Conservation (phyloP, 2,113 vertebrate genomes). For the Bubalus kerabau region DNA sequence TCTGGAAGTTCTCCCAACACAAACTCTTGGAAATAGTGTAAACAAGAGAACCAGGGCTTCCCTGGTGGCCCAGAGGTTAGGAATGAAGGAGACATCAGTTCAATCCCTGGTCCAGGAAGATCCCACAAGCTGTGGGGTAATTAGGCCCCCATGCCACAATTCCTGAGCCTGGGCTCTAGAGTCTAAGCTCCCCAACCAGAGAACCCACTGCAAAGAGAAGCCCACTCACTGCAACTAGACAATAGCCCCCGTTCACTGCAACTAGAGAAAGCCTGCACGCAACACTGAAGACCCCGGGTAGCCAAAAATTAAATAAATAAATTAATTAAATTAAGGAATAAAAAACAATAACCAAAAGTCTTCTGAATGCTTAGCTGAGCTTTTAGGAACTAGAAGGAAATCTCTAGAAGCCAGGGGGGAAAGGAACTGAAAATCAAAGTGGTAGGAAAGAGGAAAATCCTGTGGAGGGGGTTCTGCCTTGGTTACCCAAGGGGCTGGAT, state of each 20-base stretch:
- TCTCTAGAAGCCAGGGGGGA: background rate
- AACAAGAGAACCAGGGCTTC: background rate
- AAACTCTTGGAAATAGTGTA: background rate
- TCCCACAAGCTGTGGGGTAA: background rate
- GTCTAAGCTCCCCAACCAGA: background rate
- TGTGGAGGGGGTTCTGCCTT: background rate
- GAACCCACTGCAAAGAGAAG: background rate
- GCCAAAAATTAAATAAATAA: background rate
- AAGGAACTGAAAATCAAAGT: background rate
- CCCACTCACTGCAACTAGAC: background rate
- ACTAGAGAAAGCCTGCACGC: background rate
- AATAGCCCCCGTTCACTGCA: fast-evolving
- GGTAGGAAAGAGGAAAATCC: background rate
- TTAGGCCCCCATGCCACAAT: background rate
- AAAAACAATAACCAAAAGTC: background rate
- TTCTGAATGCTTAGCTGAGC: background rate
- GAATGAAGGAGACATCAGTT: background rate
- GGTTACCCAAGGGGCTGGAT: background rate
- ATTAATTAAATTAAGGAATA: background rate
- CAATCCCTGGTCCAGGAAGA: background rate
- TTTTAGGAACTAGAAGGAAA: background rate
- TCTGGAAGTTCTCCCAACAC: background rate
- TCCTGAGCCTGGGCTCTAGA: background rate
- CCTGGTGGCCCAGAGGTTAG: background rate
- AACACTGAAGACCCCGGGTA: background rate